phyloP scores from a whole-genome alignment of 2,888 invertebrate species.

The Chaitophorus viminalis region DNA sequence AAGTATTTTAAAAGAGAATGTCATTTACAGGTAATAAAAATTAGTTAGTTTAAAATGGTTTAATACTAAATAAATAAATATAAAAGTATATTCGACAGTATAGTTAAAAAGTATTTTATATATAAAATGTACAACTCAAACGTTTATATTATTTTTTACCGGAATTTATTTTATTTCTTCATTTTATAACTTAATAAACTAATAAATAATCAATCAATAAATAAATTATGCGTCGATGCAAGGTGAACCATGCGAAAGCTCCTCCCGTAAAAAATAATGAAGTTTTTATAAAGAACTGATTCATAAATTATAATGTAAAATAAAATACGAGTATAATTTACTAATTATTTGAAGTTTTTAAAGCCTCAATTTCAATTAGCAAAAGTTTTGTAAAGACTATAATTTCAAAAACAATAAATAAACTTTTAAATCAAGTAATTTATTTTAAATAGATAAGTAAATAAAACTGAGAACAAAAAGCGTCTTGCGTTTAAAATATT shows the following conservation, averaged over 20 bases:
- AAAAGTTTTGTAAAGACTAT: not conserved
- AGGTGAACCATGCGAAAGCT: not conserved
- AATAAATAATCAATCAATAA: not conserved
- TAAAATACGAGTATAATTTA: not conserved
- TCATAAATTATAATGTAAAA: constrained; percentile 21
- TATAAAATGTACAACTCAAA: not conserved
- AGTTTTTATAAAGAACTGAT: not conserved
- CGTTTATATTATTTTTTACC: not conserved
- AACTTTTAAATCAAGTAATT: constrained; percentile 13
- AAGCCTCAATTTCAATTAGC: not conserved
- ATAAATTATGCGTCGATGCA: not conserved
- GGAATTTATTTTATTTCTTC: not conserved
- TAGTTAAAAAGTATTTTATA: not conserved
- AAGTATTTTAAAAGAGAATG: not conserved
- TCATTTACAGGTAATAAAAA: not conserved
- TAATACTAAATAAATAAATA: not conserved
- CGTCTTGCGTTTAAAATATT: not conserved
- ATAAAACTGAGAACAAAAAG: not conserved
- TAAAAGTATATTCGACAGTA: not conserved
- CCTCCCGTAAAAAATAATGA: not conserved
- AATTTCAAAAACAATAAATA: not conserved
- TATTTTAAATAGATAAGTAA: not conserved
- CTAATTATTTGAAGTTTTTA: not conserved
- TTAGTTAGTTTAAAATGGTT: not conserved
- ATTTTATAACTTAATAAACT: not conserved